Evolutionary conservation across 2,797 vertebrate genomes (phyloP).

Genomic region (Scyliorhinus canicula): DNA sequence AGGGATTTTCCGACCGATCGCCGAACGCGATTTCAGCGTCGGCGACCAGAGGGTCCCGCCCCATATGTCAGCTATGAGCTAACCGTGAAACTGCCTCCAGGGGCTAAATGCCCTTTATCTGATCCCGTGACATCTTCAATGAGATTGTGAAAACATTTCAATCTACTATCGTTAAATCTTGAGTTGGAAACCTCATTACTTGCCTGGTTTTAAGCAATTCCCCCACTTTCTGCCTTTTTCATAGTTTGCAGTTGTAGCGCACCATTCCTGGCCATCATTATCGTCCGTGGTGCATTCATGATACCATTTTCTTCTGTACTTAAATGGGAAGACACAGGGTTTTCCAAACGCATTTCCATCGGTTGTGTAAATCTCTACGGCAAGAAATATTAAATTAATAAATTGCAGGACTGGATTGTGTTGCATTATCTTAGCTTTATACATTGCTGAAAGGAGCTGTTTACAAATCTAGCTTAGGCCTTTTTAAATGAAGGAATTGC

Average conservation of each 20-base stretch:
- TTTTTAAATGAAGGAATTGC: not conserved
- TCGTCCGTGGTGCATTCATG: constrained; percentile 69
- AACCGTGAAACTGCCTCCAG: too few relatives aligned
- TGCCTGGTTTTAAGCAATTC: constrained; percentile 77
- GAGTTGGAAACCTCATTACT: constrained; percentile 42
- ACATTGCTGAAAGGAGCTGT: not conserved
- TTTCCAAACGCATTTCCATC: constrained; percentile 74
- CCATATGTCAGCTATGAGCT: too few relatives aligned
- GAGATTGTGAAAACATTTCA: not conserved
- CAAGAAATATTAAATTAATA: constrained; percentile 39
- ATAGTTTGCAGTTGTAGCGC: constrained; percentile 69
- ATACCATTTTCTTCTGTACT: constrained; percentile 69
- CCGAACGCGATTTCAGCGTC: too few relatives aligned
- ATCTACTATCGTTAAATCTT: not conserved
- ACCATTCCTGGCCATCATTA: constrained; percentile 60
- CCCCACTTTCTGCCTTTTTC: constrained; percentile 65
- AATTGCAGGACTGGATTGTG: not conserved
- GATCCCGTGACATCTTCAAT: not conserved
- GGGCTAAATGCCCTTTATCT: not conserved
- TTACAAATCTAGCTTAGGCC: not conserved
- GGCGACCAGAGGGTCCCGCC: too few relatives aligned
- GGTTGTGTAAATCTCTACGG: constrained; percentile 75
- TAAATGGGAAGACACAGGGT: constrained; percentile 84
- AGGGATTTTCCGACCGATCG: too few relatives aligned
- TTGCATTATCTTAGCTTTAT: not conserved